Base-by-base conservation (phyloP, 2,113 vertebrate species). In the Cololabis saira region DNA sequence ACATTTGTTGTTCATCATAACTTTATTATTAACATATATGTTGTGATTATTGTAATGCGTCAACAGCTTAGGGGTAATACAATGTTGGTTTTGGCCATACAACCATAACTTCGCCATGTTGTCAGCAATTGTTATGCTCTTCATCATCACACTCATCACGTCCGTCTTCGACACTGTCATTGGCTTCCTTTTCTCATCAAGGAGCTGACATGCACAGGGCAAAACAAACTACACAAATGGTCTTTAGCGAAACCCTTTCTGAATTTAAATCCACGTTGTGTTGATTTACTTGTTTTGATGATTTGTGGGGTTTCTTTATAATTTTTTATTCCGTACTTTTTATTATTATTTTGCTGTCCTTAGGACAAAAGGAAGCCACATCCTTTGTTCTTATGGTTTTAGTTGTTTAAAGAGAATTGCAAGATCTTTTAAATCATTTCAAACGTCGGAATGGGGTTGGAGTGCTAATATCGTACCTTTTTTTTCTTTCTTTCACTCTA, bases 221-320 rank as follows among this genome's bases (percentile, higher is more conserved):
- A 92, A 94, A 94, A 92, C 92, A 84, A 86, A 87, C 86, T 83
- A 86, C 89, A 87, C 76, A 91, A 94, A 94, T 94, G 93, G 93
- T 94, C 93, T 94, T 94, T 94, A 94, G 92, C 78, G 89, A 83
- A 90, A 86, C 89, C 85, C 81, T 37, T 80, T 83, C 77, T 47
- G 61, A 86, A 82, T 73, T 75, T 58, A 42, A 68, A 67, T 84
- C 80, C 84, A 90, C 88, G 82, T 87, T 74, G 76, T 91, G 81
- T 88, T 91, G 49, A 75, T 78, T 91, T 87, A 55, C 43, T 81
- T 83, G 61, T 83, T 79, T 85, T 77, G 61, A 73, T 84, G 50
- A 49, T 81, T 82, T 78, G 47, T 85, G 69, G 6, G 47, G 48
- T 82, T 81, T 63, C 19, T 30, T 87, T 76, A 10, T 57, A 44